Evolutionary conservation across 92 coral and sea anemone genomes (phyloP).

Genomic region (Epizoanthus ramosus): DNA sequence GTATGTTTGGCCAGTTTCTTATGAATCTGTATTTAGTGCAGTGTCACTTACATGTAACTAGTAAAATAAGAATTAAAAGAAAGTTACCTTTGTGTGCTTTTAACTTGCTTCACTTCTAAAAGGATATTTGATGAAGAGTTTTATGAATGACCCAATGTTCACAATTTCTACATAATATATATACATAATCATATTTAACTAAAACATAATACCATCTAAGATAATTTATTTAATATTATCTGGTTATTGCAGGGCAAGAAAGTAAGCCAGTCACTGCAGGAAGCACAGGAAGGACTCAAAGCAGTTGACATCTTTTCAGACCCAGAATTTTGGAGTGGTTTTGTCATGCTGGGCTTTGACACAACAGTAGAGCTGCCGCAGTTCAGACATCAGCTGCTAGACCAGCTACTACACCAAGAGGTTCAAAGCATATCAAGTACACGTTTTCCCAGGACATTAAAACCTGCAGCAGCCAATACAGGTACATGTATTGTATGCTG

Average conservation of each 20-base stretch:
- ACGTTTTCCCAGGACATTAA: slow-evolving; percentile 63
- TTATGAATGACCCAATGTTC: neutral
- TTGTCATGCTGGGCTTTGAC: slow-evolving; percentile 80
- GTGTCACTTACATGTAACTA: too few relatives aligned
- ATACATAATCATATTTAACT: neutral
- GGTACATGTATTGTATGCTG: slow-evolving; percentile 37
- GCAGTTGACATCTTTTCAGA: slow-evolving; percentile 55
- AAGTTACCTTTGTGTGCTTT: too few relatives aligned
- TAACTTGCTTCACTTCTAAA: too few relatives aligned
- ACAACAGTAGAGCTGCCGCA: slow-evolving; percentile 67
- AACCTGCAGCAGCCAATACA: slow-evolving; percentile 51
- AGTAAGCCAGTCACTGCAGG: slow-evolving; percentile 63
- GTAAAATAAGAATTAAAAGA: too few relatives aligned
- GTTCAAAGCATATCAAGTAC: slow-evolving; percentile 43
- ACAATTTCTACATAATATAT: too few relatives aligned
- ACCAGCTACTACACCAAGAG: slow-evolving; percentile 60
- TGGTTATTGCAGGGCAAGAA: slow-evolving; percentile 59
- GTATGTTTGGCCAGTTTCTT: too few relatives aligned
- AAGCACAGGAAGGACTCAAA: slow-evolving; percentile 61
- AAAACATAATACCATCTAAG: too few relatives aligned
- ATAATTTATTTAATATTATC: too few relatives aligned
- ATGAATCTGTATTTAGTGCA: too few relatives aligned
- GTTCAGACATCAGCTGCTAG: slow-evolving; percentile 63
- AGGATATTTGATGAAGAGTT: too few relatives aligned
- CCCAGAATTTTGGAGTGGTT: slow-evolving; percentile 85